Base-by-base conservation (phyloP, 2,113 vertebrate genomes). In the Malurus melanocephalus region DNA sequence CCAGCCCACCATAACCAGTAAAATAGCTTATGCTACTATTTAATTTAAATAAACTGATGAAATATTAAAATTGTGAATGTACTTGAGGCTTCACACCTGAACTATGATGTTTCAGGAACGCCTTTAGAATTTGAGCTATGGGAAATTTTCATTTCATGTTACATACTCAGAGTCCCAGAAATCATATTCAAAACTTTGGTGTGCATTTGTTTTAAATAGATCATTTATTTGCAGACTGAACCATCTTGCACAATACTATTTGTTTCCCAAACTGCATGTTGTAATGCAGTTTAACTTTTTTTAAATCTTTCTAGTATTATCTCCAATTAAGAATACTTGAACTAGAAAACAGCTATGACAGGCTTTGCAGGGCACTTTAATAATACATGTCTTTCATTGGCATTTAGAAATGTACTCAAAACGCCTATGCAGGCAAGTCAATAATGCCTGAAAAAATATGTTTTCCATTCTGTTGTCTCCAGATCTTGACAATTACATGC, bases 41-140 rank as follows among this genome's bases (percentile, higher is more conserved):
- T 77, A 59, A 65, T 88, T 81, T 91, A 88, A 89, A 73, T 59
- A 92, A 79, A 81, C 21, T 2, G 1, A 74, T 90, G 40, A 91
- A 93, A 77, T 89, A 84, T 62, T 73, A 73, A 93, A 92, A 90
- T 20, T 28, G n/a, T 79, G 51, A 80, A 74, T 79, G 74, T 57
- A 84, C 48, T 43, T 90, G 77, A 92, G 74, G 79, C 42, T 89
- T 95, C 64, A 71, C 88, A 95, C 94, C 95, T 95, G 93, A 92
- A 53, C 53, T 32, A 23, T 67, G 76, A 72, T 72, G 62, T 52
- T 82, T 92, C 79, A 92, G 62, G 81, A 92, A 85, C 57, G 64
- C 38, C 89, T 93, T 90, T 92, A 86, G 81, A 79, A 72, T 86
- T 69, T 93, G 52, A 64, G n/a, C 57, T 46, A 38, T 30, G 38